Evolutionary conservation across 1,140 invertebrate genomes (phyloP), one percentile per base, ranked within the genome.

Genomic region (Aphelenchoides besseyi): DNA sequence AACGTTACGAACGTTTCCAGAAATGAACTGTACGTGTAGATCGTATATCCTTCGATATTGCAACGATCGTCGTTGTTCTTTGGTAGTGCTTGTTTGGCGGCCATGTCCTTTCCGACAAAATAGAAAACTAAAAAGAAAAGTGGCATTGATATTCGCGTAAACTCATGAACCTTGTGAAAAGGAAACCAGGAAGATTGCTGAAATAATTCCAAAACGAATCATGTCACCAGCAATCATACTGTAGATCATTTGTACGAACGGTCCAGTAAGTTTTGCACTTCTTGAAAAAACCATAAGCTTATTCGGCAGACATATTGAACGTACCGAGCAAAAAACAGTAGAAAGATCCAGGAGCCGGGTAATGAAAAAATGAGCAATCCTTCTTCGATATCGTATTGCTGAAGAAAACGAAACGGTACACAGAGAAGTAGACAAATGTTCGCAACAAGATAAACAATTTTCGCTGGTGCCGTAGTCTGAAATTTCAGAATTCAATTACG

Each of bases 241-340:
- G 87, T 95, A 97, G 66, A 97, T 93, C 95, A 97, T 98, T 18
- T 95, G 95, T 59, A 98, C 93, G 87, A 97, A 97, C 0, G 95
- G 94, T 63, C 95, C 95, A 0, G 94, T 97, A 55, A 96, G 84
- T 64, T 92, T 90, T 18, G 95, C 90, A 37, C 93, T 93, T 30
- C 95, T 97, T 87, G 61, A 88, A 87, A 74, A 5, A 63, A 74
- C 33, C 12, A 62, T 30, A 29, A 53, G 26, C 0, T 70, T 29
- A 5, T 74, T 54, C 48, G 48, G 41, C 12, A 64, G 52, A 33
- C 48, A 74, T 12, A 33, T 69, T 28, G 62, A 48, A 41, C 28
- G 87, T 87, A 97, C 94, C 95, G 94, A 36, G 95, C 95, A 87
- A 98, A 98, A 85, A 98, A 98, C 90, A 98, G 95, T 0, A 98